A percentile compares a stretch with the other conserved stretches of the same genome.
phyloP scores from a whole-genome alignment of 2,113 vertebrate genomes.

The Ageneiosus marmoratus region DNA sequence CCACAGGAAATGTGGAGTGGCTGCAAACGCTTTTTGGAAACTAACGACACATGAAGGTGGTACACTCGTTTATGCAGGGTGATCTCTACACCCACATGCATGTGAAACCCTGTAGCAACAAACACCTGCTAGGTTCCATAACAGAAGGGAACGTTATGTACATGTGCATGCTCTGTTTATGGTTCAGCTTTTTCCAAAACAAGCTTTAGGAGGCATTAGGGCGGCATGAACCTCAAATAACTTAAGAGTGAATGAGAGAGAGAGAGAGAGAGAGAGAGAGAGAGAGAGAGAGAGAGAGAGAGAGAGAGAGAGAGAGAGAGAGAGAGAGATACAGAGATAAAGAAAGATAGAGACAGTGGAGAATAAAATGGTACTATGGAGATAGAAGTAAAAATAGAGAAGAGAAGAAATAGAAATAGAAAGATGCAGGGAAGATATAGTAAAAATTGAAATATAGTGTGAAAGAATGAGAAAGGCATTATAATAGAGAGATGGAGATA shows the following conservation, averaged over 20 bases:
- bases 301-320: neutral
- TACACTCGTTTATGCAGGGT: neutral
- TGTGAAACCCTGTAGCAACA: constrained; percentile 16
- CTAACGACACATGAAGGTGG: neutral
- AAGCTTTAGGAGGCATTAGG: constrained; percentile 60
- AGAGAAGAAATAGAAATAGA: neutral
- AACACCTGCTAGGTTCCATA: constrained; percentile 15
- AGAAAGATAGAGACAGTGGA: neutral
- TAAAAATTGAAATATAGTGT: neutral
- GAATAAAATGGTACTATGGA: neutral
- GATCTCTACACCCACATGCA: neutral
- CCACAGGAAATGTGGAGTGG: constrained; percentile 32
- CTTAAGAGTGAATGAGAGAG: neutral
- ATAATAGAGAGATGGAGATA: neutral
- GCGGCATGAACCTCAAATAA: neutral
- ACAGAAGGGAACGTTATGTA: constrained; percentile 61
- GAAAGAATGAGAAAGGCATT: neutral
- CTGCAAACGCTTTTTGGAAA: neutral
- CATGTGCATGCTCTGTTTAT: constrained; percentile 64
- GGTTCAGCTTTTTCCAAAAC: constrained; percentile 42
- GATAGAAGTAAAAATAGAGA: neutral
- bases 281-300: neutral
- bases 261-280: neutral
- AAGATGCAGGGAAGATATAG: neutral
- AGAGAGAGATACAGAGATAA: neutral